Percentiles rank a stretch among this genome's conserved stretches.
Evolutionary conservation across 2,113 vertebrate genomes (phyloP).

Genomic region (Xenopus borealis): DNA sequence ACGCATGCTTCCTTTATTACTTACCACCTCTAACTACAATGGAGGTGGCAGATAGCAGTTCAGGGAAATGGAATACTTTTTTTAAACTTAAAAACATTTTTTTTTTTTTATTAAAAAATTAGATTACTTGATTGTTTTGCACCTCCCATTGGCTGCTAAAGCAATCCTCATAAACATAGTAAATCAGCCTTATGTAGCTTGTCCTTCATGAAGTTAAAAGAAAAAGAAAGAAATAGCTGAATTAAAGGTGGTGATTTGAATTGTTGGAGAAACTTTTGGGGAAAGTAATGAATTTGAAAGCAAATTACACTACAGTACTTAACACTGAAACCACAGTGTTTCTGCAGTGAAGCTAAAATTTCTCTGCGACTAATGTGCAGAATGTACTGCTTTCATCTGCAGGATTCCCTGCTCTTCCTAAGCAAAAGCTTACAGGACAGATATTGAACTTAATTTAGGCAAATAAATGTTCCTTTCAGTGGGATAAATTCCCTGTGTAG

Average conservation of each 20-base stretch:
- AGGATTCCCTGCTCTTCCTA: conserved; percentile 47
- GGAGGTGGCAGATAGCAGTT: too few relatives aligned
- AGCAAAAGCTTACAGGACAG: conserved; percentile 38
- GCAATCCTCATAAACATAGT: too few relatives aligned
- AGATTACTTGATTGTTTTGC: too few relatives aligned
- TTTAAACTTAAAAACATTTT: too few relatives aligned
- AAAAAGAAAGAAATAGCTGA: too few relatives aligned
- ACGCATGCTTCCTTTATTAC: too few relatives aligned
- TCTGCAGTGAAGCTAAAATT: conserved; percentile 30
- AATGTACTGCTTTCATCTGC: conserved; percentile 47
- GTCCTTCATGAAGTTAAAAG: not conserved
- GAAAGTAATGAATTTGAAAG: conserved; percentile 34
- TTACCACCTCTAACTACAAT: too few relatives aligned
- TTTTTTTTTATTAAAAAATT: too few relatives aligned
- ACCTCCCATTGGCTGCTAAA: too few relatives aligned
- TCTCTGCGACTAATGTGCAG: conserved; percentile 48
- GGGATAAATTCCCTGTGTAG: conserved; percentile 48
- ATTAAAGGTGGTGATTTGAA: not conserved
- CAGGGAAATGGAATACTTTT: too few relatives aligned
- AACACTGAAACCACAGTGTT: conserved; percentile 40
- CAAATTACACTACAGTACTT: conserved; percentile 23
- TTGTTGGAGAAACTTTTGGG: conserved; percentile 20
- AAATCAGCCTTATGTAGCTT: too few relatives aligned
- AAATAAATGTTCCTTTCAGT: conserved; percentile 48
- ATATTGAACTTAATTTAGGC: conserved; percentile 48